These are phyloP conservation scores for Periparus ater DNA, from an alignment of 2,797 vertebrate species.

Conservation along the genomic window DNA sequence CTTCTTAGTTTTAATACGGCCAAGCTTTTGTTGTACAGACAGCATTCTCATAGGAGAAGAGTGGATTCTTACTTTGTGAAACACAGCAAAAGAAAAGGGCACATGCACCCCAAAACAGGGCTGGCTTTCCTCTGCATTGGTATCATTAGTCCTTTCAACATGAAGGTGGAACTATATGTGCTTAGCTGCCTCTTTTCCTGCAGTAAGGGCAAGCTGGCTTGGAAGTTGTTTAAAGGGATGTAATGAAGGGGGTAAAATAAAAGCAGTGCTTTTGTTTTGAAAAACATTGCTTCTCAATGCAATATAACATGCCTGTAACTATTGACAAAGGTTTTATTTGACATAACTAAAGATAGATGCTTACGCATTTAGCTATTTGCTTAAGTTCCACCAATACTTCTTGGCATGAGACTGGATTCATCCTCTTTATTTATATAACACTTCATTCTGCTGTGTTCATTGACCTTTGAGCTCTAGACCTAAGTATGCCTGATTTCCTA, in stretches of 20 bases:
- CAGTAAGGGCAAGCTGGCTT: not conserved
- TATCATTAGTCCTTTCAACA: not conserved
- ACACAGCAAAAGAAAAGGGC: not conserved
- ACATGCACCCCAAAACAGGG: not conserved
- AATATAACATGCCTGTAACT: slow-evolving; percentile 30
- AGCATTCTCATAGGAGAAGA: not conserved
- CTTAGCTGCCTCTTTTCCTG: not conserved
- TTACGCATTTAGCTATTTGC: slow-evolving; percentile 52
- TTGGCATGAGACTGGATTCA: slow-evolving; percentile 5
- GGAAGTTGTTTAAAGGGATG: not conserved
- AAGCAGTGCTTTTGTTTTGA: slow-evolving; percentile 10
- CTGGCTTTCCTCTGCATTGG: not conserved
- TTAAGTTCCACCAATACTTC: not conserved
- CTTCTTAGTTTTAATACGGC: not conserved
- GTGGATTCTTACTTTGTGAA: not conserved
- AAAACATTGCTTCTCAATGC: slow-evolving; percentile 12
- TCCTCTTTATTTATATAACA: not conserved
- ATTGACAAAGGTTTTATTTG: slow-evolving; percentile 56
- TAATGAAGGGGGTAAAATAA: not conserved
- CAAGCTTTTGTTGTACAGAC: not conserved
- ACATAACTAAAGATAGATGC: not conserved
- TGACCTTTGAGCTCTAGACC: slow-evolving; percentile 15
- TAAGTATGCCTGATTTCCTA: not conserved
- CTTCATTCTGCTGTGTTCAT: not conserved
- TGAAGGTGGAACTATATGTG: not conserved